Evolutionary conservation across 2,797 vertebrate species (phyloP).

Genomic region (Amphiprion clarkii): DNA sequence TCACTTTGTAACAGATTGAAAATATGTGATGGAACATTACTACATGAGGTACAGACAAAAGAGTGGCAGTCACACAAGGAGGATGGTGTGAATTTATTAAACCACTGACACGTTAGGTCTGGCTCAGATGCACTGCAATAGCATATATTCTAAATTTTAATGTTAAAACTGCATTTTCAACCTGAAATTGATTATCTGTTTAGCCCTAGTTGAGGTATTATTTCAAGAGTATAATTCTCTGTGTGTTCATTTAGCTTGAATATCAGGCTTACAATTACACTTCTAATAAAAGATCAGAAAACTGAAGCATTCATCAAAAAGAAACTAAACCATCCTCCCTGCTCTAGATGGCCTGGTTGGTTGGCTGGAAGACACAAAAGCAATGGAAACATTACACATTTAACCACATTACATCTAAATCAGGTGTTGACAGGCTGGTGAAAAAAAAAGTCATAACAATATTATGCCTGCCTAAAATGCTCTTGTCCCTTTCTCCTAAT

Average conservation of each 20-base stretch:
- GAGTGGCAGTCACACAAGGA: too few relatives aligned
- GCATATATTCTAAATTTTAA: too few relatives aligned
- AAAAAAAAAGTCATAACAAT: constrained; percentile 79
- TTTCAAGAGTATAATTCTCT: constrained; percentile 17
- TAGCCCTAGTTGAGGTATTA: too few relatives aligned
- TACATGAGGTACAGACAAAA: too few relatives aligned
- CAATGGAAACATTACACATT: constrained; percentile 82
- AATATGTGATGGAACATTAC: too few relatives aligned
- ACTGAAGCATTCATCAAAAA: constrained; percentile 47
- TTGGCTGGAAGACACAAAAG: constrained; percentile 70
- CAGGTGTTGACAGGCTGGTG: constrained; percentile 82
- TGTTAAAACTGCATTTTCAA: too few relatives aligned
- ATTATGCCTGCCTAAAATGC: constrained; percentile 83
- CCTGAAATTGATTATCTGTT: too few relatives aligned
- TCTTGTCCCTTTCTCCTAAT: constrained; percentile 83
- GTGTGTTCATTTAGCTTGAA: constrained; percentile 45
- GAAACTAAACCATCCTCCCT: constrained; percentile 60
- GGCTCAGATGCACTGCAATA: too few relatives aligned
- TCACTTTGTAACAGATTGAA: too few relatives aligned
- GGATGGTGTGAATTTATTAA: too few relatives aligned
- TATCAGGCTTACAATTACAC: constrained; percentile 34
- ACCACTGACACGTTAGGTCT: too few relatives aligned
- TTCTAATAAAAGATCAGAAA: constrained; percentile 60
- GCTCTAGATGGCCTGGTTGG: constrained; percentile 47
- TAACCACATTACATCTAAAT: constrained; percentile 85